Conservation (phyloP, 23 tunicate genomes). For the Oikopleura vanhoeffeni region DNA sequence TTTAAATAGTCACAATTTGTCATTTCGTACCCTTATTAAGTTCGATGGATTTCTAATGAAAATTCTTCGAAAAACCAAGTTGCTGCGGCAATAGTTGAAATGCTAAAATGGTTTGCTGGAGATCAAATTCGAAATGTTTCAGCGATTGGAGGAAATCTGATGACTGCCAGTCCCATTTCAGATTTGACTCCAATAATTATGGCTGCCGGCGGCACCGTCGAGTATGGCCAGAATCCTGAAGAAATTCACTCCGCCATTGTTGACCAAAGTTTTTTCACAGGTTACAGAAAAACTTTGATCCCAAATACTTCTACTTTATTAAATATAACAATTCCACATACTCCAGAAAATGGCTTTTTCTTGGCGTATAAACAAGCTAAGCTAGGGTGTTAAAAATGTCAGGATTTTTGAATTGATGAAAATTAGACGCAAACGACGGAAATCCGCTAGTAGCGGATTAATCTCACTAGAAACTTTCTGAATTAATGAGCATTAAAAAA, state of each 20-base stretch:
- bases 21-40: too few species aligned
- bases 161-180: slow-evolving; percentile 95
- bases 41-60: too few species aligned
- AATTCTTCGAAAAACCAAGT: slow-evolving; percentile 9
- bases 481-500: too few species aligned
- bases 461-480: too few species aligned
- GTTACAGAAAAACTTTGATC: slow-evolving; percentile 46
- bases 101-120: slow-evolving; percentile 77
- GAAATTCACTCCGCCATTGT: slow-evolving; percentile 31
- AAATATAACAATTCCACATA: slow-evolving; percentile 28
- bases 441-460: too few species aligned
- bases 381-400: too few species aligned
- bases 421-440: too few species aligned
- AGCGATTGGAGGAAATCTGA: slow-evolving; percentile 18
- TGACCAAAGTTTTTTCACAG: slow-evolving; percentile 65
- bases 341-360: slow-evolving; percentile 9
- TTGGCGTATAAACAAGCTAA: neutral
- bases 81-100: slow-evolving; percentile 25
- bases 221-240: slow-evolving; percentile 11
- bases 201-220: slow-evolving; percentile 37
- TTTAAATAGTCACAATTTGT: too few species aligned
- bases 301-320: slow-evolving; percentile 27
- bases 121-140: slow-evolving; percentile 82
- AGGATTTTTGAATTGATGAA: too few species aligned
- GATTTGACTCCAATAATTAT: slow-evolving; percentile 70